phyloP scores from a whole-genome alignment of 2,797 vertebrate genomes.

The Paramormyrops hopkinsi region DNA sequence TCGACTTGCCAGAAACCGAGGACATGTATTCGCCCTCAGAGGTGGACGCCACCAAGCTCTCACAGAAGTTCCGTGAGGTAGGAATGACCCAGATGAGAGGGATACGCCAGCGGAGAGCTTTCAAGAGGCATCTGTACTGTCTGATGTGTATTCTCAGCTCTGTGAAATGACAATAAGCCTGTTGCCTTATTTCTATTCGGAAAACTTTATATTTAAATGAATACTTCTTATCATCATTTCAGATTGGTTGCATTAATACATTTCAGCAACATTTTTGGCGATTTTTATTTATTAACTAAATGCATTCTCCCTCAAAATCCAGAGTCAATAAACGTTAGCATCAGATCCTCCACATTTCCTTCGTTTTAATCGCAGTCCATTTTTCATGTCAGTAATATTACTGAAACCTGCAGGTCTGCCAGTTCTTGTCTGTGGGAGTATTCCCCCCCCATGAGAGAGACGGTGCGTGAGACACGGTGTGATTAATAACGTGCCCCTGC shows the following conservation, averaged over 20 bases:
- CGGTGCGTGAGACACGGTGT: slow-evolving; percentile 48
- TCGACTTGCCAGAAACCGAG: slow-evolving; percentile 89
- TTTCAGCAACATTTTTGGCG: background rate
- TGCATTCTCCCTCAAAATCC: background rate
- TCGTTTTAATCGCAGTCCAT: background rate
- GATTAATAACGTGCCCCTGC: slow-evolving; percentile 61
- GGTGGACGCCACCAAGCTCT: slow-evolving; percentile 84
- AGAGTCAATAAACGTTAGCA: background rate
- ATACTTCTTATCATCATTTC: background rate
- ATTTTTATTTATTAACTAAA: background rate
- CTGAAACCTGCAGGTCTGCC: background rate
- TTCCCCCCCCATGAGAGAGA: background rate
- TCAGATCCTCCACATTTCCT: background rate
- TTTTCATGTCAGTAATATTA: too few species aligned
- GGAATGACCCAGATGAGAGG: slow-evolving; percentile 13
- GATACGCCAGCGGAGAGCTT: background rate
- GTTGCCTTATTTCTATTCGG: background rate
- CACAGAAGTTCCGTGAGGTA: slow-evolving; percentile 98
- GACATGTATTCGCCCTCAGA: slow-evolving; percentile 89
- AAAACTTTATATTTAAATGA: background rate
- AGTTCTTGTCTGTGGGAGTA: background rate
- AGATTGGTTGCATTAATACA: background rate
- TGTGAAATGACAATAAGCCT: background rate
- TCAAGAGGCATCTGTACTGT: background rate
- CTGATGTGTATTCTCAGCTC: background rate